Evolutionary conservation across 2,888 invertebrate species (phyloP).

Genomic region (Drosophila sordidula): DNA sequence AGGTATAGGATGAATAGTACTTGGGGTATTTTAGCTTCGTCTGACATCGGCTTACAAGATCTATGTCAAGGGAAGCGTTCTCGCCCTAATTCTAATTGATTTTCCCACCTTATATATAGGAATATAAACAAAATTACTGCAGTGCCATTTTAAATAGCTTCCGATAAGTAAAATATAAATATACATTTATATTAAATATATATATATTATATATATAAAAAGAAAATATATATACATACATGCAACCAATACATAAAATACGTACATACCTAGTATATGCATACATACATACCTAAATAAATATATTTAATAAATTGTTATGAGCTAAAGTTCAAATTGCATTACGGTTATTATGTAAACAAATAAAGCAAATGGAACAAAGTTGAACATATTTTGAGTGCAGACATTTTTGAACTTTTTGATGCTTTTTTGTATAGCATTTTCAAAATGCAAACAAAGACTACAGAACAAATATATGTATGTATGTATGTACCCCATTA

Average conservation of each 20-base stretch:
- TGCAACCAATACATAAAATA: slow-evolving; percentile 52
- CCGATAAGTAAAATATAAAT: slow-evolving; percentile 71
- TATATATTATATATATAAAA: slow-evolving; percentile 18
- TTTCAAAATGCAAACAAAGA: slow-evolving; percentile 41
- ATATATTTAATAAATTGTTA: slow-evolving; percentile 70
- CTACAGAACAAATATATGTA: slow-evolving; percentile 16
- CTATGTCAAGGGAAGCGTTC: slow-evolving; percentile 30
- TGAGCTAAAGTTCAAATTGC: slow-evolving; percentile 78
- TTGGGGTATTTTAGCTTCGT: slow-evolving; percentile 48
- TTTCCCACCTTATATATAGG: slow-evolving; percentile 84
- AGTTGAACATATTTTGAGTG: slow-evolving; percentile 74
- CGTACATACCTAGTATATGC: slow-evolving; percentile 52
- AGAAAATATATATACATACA: slow-evolving; percentile 20
- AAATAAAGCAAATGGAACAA: slow-evolving; percentile 72
- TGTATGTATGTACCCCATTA: slow-evolving; percentile 17
- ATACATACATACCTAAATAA: slow-evolving; percentile 59
- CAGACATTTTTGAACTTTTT: slow-evolving; percentile 72
- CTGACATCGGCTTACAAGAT: slow-evolving; percentile 26
- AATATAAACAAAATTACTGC: slow-evolving; percentile 82
- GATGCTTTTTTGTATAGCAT: slow-evolving; percentile 69
- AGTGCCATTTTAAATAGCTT: slow-evolving; percentile 84
- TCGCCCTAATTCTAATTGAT: slow-evolving; percentile 80
- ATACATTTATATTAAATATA: slow-evolving; percentile 42
- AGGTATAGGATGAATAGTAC: slow-evolving; percentile 35
- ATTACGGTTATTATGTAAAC: slow-evolving; percentile 58